These are phyloP conservation scores for Siderastrea radians DNA, from an alignment of 92 coral and sea anemone species.

Conservation along the genomic window DNA sequence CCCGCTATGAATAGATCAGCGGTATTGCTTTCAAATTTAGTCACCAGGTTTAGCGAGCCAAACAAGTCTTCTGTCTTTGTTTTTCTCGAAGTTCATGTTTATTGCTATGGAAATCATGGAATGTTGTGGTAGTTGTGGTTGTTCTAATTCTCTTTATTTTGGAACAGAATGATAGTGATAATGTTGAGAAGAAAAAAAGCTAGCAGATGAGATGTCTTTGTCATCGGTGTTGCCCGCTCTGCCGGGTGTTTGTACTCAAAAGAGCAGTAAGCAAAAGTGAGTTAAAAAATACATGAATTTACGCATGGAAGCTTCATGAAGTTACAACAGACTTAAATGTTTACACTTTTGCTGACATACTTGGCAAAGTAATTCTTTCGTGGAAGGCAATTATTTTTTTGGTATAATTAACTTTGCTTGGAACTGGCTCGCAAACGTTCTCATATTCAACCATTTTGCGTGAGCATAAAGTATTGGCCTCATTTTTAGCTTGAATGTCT, in stretches of 20 bases:
- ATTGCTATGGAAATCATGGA: conserved; percentile 44
- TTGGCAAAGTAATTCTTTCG: too few species aligned
- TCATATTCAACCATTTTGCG: too few species aligned
- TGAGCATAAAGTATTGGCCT: too few species aligned
- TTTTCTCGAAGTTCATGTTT: background rate
- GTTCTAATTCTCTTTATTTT: background rate
- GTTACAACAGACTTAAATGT: background rate
- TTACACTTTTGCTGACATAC: background rate
- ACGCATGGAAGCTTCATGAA: background rate
- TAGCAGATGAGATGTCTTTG: conserved; percentile 33
- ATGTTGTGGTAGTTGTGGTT: background rate
- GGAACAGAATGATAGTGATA: background rate
- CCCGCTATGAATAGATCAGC: conserved; percentile 44
- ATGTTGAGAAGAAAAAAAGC: background rate
- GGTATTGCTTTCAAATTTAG: background rate
- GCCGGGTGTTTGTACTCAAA: conserved; percentile 21
- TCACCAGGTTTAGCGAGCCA: conserved; percentile 14
- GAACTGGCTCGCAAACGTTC: too few species aligned
- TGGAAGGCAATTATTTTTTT: too few species aligned
- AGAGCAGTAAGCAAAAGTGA: conserved; percentile 32
- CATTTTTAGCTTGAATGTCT: too few species aligned
- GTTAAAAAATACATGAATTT: background rate
- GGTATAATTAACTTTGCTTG: too few species aligned
- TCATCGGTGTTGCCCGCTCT: conserved; percentile 36
- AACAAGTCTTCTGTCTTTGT: background rate